phyloP scores from a whole-genome alignment of 2,113 vertebrate genomes.

The Prietella phreatophila region DNA sequence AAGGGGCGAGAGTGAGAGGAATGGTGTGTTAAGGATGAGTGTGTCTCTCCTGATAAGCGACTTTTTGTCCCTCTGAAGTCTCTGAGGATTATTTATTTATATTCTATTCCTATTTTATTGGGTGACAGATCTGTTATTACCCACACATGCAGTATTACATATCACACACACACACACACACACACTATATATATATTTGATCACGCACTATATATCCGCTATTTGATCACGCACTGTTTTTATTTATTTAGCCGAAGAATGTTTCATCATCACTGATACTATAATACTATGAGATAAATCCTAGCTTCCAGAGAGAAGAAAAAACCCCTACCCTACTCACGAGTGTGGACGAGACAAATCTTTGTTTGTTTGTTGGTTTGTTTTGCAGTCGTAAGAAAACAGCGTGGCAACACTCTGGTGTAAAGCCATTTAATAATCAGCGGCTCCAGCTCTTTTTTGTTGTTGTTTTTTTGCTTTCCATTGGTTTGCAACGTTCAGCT shows the following conservation, averaged over 20 bases:
- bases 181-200: too few species aligned
- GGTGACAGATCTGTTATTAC: not conserved
- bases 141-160: not conserved
- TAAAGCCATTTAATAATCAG: not conserved
- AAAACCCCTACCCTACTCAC: not conserved
- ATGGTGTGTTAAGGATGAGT: slow-evolving; percentile 48
- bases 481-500: not conserved
- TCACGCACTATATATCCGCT: too few species aligned
- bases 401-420: too few species aligned
- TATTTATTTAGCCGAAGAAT: not conserved
- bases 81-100: slow-evolving; percentile 38
- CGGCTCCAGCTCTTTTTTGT: too few species aligned
- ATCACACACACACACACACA: not conserved
- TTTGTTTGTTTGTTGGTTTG: too few species aligned
- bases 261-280: not conserved
- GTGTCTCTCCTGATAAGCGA: slow-evolving; percentile 76
- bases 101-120: slow-evolving; percentile 3
- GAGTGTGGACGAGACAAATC: not conserved
- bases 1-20: slow-evolving; percentile 41
- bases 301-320: not conserved
- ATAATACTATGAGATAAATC: not conserved
- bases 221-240: not conserved
- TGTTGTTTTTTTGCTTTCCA: not conserved
- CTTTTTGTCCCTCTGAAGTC: slow-evolving; percentile 71
- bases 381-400: too few species aligned